Percentiles rank a stretch among this genome's conserved stretches.
These are phyloP conservation scores for Pseudochromis fuscus DNA, from an alignment of 2,797 vertebrate genomes.

Conservation along the genomic window DNA sequence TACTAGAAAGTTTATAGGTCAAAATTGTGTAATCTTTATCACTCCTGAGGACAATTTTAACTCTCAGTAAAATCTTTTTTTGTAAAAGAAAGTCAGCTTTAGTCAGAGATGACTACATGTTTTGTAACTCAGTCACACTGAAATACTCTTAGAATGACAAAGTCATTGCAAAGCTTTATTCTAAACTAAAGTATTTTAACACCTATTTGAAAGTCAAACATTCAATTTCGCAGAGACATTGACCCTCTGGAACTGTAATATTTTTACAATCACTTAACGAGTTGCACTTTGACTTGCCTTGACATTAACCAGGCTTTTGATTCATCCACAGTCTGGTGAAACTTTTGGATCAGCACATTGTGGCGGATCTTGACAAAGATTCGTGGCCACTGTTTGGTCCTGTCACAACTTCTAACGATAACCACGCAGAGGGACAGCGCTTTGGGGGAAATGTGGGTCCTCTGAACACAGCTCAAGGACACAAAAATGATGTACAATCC, in stretches of 20 bases:
- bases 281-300: not conserved
- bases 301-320: not conserved
- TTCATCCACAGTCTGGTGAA: not conserved
- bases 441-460: not conserved
- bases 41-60: not conserved
- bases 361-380: not conserved
- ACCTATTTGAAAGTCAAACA: not conserved
- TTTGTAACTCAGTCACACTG: not conserved
- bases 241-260: not conserved
- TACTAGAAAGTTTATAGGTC: not conserved
- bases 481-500: not conserved
- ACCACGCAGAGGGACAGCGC: not conserved
- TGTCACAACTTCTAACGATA: not conserved
- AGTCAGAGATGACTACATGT: not conserved
- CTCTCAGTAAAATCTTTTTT: not conserved
- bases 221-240: not conserved
- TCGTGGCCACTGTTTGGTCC: not conserved
- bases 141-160: not conserved
- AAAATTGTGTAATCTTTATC: not conserved
- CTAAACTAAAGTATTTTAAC: not conserved
- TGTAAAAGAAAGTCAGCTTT: not conserved
- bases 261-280: not conserved
- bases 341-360: not conserved
- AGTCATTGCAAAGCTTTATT: not conserved
- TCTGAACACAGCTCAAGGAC: constrained; percentile 1